phyloP scores from a whole-genome alignment of 2,888 invertebrate genomes.

The Nomada ruficornis region DNA sequence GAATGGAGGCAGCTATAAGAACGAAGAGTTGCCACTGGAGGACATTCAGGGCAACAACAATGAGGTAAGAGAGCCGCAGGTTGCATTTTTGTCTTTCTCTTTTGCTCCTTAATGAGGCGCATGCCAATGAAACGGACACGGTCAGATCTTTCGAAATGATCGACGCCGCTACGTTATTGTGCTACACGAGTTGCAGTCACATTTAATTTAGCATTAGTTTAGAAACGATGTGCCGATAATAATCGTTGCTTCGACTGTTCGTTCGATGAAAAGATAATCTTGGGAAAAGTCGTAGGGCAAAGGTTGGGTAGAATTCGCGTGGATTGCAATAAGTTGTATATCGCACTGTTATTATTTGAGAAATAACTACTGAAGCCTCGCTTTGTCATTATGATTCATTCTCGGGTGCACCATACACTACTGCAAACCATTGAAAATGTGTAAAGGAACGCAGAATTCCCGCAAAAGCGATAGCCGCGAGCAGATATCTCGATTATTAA shows the following conservation, averaged over 20 bases:
- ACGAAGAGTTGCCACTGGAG: constrained; percentile 67
- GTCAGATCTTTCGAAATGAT: neutral
- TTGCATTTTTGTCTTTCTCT: neutral
- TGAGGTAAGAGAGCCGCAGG: constrained; percentile 59
- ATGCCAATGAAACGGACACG: constrained; percentile 1
- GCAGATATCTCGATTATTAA: too few relatives aligned
- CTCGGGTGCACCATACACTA: too few relatives aligned
- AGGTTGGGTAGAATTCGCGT: too few relatives aligned
- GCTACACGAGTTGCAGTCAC: neutral
- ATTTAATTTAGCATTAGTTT: too few relatives aligned
- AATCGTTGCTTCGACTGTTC: neutral
- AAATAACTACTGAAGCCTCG: too few relatives aligned
- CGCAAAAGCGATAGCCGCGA: too few relatives aligned
- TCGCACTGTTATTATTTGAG: too few relatives aligned
- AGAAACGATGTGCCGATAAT: neutral
- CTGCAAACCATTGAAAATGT: too few relatives aligned
- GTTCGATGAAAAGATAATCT: too few relatives aligned
- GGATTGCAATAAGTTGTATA: neutral
- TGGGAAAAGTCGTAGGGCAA: too few relatives aligned
- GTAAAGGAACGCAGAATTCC: too few relatives aligned
- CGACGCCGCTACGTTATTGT: neutral
- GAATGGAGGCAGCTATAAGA: constrained; percentile 63
- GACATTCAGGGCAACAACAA: constrained; percentile 65
- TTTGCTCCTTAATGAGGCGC: neutral
- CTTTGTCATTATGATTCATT: too few relatives aligned